phyloP scores from a whole-genome alignment of 2,113 vertebrate species.

The Galbula dea region DNA sequence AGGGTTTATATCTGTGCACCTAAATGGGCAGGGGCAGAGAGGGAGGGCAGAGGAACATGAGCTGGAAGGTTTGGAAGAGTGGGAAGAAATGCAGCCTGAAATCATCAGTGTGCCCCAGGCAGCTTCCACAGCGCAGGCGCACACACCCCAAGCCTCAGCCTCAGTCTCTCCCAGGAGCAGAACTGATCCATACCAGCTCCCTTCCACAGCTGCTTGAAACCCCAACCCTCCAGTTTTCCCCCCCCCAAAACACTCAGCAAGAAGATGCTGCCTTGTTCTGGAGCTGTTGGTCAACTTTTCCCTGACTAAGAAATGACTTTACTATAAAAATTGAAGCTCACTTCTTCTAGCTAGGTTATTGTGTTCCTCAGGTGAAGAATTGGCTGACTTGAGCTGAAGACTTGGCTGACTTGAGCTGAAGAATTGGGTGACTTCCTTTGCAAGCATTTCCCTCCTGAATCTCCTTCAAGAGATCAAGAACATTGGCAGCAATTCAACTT shows the following conservation, averaged over 20 bases:
- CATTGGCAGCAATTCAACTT: background rate
- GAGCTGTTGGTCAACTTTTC: background rate
- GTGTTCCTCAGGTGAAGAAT: background rate
- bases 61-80: slow-evolving; percentile 17
- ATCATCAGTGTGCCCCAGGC: slow-evolving; percentile 10
- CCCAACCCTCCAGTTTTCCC: accelerated
- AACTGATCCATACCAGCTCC: background rate
- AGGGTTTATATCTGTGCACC: slow-evolving; percentile 45
- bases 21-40: slow-evolving; percentile 37
- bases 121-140: background rate
- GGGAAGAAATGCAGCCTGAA: slow-evolving; percentile 30
- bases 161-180: background rate
- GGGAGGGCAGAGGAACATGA: slow-evolving; percentile 45
- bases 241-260: accelerated
- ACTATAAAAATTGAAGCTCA: background rate
- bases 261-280: background rate
- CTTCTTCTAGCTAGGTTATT: background rate
- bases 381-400: background rate
- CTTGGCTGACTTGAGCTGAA: no score
- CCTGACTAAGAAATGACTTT: background rate
- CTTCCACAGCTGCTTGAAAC: background rate
- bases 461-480: background rate
- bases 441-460: background rate
- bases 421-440: background rate
- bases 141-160: background rate